Evolutionary conservation across 2,797 vertebrate genomes (phyloP).

Genomic region (Crocidura indochinensis): DNA sequence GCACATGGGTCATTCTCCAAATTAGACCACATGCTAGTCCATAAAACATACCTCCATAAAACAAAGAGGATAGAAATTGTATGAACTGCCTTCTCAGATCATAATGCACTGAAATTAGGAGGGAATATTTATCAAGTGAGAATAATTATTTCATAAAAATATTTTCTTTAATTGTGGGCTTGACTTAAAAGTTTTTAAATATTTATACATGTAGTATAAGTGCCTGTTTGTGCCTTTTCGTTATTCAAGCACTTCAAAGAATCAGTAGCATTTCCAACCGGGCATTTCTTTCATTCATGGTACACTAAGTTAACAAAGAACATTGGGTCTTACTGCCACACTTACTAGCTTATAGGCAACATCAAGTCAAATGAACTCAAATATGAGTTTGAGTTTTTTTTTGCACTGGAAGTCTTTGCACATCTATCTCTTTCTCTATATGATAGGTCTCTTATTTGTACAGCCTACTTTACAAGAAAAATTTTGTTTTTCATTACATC

Average conservation of each 20-base stretch:
- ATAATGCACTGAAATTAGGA: background rate
- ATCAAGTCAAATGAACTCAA: background rate
- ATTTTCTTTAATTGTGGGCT: background rate
- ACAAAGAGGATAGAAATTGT: too few relatives aligned
- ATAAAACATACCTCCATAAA: too few relatives aligned
- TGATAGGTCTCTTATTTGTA: background rate
- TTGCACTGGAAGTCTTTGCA: background rate
- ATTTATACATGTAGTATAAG: background rate
- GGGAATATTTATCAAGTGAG: constrained; percentile 35
- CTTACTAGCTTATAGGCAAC: background rate
- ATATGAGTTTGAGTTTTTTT: background rate
- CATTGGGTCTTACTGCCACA: background rate
- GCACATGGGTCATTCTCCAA: too few relatives aligned
- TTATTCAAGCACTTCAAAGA: background rate
- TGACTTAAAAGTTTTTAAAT: constrained; percentile 25
- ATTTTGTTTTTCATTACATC: background rate
- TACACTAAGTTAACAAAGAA: background rate
- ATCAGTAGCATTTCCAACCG: background rate
- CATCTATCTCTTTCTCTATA: background rate
- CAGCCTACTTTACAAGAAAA: background rate
- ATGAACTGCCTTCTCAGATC: too few relatives aligned
- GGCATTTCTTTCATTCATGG: background rate
- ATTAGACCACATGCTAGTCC: too few relatives aligned
- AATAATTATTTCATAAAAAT: constrained; percentile 2
- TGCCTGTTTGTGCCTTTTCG: background rate